Evolutionary conservation across 2,797 vertebrate genomes (phyloP), one percentile per base, ranked within the genome.

Genomic region (Lerista edwardsae): DNA sequence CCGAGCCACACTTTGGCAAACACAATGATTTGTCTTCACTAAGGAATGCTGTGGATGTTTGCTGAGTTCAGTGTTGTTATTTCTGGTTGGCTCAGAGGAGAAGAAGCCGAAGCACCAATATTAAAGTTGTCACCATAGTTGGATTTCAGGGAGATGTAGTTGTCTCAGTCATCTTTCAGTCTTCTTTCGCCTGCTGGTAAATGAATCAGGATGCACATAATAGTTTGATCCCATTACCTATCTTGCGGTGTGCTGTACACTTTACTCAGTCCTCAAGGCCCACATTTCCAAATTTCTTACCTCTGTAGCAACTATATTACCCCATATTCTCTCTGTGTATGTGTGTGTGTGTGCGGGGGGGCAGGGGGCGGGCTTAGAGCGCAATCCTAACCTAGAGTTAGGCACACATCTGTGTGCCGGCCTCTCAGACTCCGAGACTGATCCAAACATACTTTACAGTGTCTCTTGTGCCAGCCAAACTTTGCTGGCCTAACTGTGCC

Each of bases 11-110:
- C 6, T 74, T 73, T 76, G 64, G 0, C 0, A 57, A 64, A 1
- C 19, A 2, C 6, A 0, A 0, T 0, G 67, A n/a, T 17, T 34
- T 0, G 39, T 19, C 62, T 67, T 81, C 1, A 1, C 51, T 75
- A 84, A 39, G 55, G 44, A 21, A 82, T 0, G 2, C 6, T 23
- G 39, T 8, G 31, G 14, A 14, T 41, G 29, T 65, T 67, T 17
- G 36, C n/a, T 5, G 44, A 25, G 1, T n/a, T 31, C 4, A 23
- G 27, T 0, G 9, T 0, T 4, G 14, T 6, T 21, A 9, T 0
- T 68, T 0, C 67, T n/a, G 6, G 0, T 1, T 75, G 12, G 29
- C 4, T 29, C 62, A 0, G 1, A 12, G 1, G 17, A n/a, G 2
- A 0, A n/a, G 27, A 65, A 80, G 79, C 59, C 44, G 57, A 72